These are phyloP conservation scores for Amphiprion ocellaris DNA, from an alignment of 2,113 vertebrate species.

Conservation along the genomic window DNA sequence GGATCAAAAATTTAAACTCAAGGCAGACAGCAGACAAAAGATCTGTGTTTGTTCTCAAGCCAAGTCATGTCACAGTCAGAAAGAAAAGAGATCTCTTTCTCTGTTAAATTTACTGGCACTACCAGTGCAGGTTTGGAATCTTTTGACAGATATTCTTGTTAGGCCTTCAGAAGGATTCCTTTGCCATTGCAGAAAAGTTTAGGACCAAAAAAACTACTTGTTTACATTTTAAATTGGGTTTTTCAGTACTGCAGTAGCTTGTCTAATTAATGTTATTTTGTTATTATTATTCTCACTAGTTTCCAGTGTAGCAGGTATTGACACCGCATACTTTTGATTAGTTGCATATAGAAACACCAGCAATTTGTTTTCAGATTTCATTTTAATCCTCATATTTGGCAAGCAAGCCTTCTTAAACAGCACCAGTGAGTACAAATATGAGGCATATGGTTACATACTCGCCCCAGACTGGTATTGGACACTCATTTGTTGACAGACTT, in stretches of 20 bases:
- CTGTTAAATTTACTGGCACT: background rate
- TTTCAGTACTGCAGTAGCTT: background rate
- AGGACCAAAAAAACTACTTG: background rate
- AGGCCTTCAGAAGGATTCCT: background rate
- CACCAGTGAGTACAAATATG: conserved; percentile 22
- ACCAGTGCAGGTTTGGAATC: background rate
- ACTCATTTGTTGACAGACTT: conserved; percentile 33
- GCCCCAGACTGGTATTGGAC: conserved; percentile 17
- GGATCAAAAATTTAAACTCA: conserved; percentile 1
- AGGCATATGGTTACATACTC: conserved; percentile 41
- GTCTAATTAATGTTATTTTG: background rate
- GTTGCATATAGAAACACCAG: background rate
- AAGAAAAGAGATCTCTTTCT: conserved; percentile 12
- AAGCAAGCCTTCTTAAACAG: conserved; percentile 26
- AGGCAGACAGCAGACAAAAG: conserved; percentile 14
- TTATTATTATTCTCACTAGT: background rate
- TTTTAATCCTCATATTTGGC: conserved; percentile 36
- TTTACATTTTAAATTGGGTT: too few relatives aligned
- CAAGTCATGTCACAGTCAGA: background rate
- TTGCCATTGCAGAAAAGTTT: too few relatives aligned
- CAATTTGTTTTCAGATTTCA: conserved; percentile 44
- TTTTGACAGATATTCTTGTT: background rate
- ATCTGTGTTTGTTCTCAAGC: background rate
- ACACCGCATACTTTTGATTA: too few relatives aligned
- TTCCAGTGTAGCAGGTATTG: background rate